These are phyloP conservation scores for Rhyacophila brunnea DNA, from an alignment of 1,140 invertebrate species.

Conservation along the genomic window DNA sequence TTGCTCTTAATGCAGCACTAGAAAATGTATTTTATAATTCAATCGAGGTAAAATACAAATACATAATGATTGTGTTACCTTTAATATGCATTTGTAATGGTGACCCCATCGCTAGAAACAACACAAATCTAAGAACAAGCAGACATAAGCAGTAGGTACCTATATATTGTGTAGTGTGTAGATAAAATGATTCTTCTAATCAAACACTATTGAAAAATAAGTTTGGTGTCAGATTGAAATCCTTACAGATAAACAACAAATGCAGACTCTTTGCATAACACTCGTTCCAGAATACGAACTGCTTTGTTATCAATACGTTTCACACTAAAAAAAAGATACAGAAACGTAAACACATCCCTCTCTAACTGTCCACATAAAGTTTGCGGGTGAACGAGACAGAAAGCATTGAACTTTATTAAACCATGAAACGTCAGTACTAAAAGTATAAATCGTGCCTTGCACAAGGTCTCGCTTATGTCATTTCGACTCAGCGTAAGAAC, in stretches of 20 bases:
- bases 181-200: too few relatives aligned
- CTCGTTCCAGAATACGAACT: neutral
- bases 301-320: neutral
- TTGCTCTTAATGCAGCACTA: too few relatives aligned
- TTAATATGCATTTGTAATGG: too few relatives aligned
- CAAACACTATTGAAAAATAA: too few relatives aligned
- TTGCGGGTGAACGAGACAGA: neutral
- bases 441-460: conserved; percentile 16
- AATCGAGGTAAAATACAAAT: too few relatives aligned
- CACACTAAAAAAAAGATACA: neutral
- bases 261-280: conserved; percentile 7
- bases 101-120: too few relatives aligned
- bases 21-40: too few relatives aligned
- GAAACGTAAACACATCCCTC: too few relatives aligned
- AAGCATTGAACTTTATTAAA: neutral
- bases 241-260: neutral
- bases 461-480: conserved; percentile 19
- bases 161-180: too few relatives aligned
- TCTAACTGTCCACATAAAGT: neutral
- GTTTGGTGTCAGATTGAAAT: neutral
- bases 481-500: neutral
- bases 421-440: neutral
- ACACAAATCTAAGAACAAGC: too few relatives aligned
- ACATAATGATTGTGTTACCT: too few relatives aligned
- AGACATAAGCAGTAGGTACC: too few relatives aligned